These are phyloP conservation scores for Meleagris gallopavo DNA, from an alignment of 2,113 vertebrate species.

Conservation along the genomic window DNA sequence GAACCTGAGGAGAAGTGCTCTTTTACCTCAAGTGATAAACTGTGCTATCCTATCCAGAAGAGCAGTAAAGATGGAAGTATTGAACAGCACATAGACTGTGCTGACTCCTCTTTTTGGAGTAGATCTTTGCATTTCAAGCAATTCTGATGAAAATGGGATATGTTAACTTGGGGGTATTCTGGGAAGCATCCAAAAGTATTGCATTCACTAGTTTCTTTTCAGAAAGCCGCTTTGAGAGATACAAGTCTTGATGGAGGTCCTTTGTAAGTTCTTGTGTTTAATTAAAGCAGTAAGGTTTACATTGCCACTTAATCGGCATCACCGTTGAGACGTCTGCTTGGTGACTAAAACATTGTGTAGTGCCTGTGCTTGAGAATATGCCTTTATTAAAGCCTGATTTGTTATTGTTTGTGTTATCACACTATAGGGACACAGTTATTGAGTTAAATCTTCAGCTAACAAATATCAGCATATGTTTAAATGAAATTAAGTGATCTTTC, in stretches of 20 bases:
- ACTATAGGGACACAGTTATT: not conserved
- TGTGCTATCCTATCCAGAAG: conserved; percentile 23
- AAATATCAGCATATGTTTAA: not conserved
- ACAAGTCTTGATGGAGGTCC: conserved; percentile 23
- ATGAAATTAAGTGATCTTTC: not conserved
- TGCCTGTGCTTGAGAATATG: not conserved
- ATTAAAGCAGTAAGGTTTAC: conserved; percentile 61
- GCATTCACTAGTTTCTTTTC: conserved; percentile 18
- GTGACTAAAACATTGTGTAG: conserved; percentile 1
- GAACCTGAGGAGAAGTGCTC: conserved; percentile 9
- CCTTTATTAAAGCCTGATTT: conserved; percentile 29
- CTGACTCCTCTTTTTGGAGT: not conserved
- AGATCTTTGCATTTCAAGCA: conserved; percentile 7
- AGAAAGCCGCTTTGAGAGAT: conserved; percentile 3
- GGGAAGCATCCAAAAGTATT: not conserved
- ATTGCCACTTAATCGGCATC: conserved; percentile 55
- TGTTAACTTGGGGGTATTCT: conserved; percentile 18
- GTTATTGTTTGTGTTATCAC: not conserved
- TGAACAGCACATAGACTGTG: conserved; percentile 13
- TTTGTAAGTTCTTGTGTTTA: conserved; percentile 71
- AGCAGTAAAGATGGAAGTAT: conserved; percentile 17
- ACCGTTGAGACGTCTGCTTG: conserved; percentile 35
- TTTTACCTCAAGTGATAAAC: conserved; percentile 26
- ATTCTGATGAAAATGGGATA: not conserved
- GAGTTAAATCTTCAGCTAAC: not conserved